Conservation (phyloP, 37 sponge, comb jelly and placozoan genomes). For the Bolinopsis microptera region DNA sequence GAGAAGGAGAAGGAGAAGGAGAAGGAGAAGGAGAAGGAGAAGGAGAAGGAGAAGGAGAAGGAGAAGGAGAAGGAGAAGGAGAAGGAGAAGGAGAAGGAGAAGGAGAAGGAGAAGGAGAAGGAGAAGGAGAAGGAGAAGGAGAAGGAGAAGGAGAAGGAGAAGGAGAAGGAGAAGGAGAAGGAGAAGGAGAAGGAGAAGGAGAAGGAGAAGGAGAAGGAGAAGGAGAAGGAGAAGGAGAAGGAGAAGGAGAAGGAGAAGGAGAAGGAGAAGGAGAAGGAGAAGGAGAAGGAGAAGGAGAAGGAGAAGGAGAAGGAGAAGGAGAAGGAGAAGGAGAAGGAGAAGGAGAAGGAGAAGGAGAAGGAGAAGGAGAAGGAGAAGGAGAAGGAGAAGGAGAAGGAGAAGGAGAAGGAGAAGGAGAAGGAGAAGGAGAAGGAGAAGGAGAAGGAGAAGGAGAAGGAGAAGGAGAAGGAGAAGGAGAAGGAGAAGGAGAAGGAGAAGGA, state of each 20-base stretch:
- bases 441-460: not conserved
- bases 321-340: too few species aligned
- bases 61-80: too few species aligned
- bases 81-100: too few species aligned
- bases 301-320: constrained; percentile 3
- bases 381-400: constrained; percentile 42
- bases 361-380: not conserved
- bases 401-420: not conserved
- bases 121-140: too few species aligned
- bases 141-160: too few species aligned
- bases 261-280: not conserved
- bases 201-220: constrained; percentile 21
- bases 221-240: constrained; percentile 23
- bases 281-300: not conserved
- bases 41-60: too few species aligned
- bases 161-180: too few species aligned
- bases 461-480: not conserved
- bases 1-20: too few species aligned
- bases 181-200: too few species aligned
- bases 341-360: too few species aligned
- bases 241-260: not conserved
- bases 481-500: not conserved
- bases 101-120: too few species aligned
- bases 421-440: not conserved
- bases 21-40: too few species aligned